Evolutionary conservation across 2,888 invertebrate genomes (phyloP).

Genomic region (Chrysopilus asiliformis): DNA sequence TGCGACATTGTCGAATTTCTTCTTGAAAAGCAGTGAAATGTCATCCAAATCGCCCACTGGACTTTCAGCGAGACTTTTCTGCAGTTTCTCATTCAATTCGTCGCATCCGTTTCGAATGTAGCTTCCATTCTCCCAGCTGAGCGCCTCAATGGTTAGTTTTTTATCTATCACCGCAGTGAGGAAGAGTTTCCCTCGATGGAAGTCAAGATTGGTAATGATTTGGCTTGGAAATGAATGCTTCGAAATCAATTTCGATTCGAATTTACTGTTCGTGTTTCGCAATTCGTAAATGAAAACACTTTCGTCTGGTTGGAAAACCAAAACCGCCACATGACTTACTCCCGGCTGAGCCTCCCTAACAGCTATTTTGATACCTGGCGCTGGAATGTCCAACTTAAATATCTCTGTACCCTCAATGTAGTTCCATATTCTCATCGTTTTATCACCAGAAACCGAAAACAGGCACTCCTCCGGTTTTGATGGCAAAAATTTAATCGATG

Average conservation of each 20-base stretch:
- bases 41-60: constrained; percentile 22
- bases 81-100: background rate
- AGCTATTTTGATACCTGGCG: constrained; percentile 35
- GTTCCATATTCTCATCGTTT: constrained; percentile 60
- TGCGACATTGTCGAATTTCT: constrained; percentile 66
- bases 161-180: background rate
- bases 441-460: constrained; percentile 66
- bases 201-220: constrained; percentile 1
- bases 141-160: background rate
- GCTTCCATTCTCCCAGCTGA: background rate
- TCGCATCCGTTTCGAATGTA: background rate
- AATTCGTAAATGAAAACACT: constrained; percentile 32
- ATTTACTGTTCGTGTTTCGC: background rate
- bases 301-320: constrained; percentile 37
- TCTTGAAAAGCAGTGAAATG: constrained; percentile 54
- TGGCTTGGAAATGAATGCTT: constrained; percentile 4
- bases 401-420: constrained; percentile 46
- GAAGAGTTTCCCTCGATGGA: background rate
- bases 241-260: constrained; percentile 11
- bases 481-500: constrained; percentile 44
- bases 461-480: constrained; percentile 39
- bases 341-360: constrained; percentile 24
- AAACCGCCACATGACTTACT: constrained; percentile 34
- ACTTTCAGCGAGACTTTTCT: constrained; percentile 20
- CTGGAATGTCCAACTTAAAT: constrained; percentile 38